phyloP scores from a whole-genome alignment of 2,797 vertebrate species.

The Pangasius larnaudii region DNA sequence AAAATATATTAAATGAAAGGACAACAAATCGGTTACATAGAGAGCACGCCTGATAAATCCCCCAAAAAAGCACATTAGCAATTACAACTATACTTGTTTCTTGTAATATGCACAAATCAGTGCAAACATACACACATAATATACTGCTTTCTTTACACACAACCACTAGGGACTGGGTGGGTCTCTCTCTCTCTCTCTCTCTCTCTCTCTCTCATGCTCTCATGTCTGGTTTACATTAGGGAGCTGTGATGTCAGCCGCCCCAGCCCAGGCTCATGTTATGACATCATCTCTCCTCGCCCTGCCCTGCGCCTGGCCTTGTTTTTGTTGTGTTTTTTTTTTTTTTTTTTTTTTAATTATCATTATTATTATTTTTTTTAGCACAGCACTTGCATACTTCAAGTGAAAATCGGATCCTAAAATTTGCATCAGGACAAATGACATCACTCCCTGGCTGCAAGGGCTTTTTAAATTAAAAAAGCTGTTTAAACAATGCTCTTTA shows the following conservation, averaged over 20 bases:
- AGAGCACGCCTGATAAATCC: not conserved
- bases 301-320: conserved; percentile 17
- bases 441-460: not conserved
- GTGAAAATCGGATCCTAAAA: not conserved
- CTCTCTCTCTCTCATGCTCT: not conserved
- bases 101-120: conserved; percentile 3
- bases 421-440: conserved; percentile 14
- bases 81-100: not conserved
- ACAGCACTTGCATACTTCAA: not conserved
- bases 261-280: conserved; percentile 36
- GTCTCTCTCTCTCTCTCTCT: not conserved
- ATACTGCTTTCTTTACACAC: not conserved
- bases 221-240: conserved; percentile 50
- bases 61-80: not conserved
- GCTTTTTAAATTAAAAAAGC: not conserved
- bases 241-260: conserved; percentile 51
- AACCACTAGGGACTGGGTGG: conserved; percentile 11
- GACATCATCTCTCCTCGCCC: conserved; percentile 48
- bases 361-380: not conserved
- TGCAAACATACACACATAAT: not conserved
- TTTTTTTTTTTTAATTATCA: not conserved
- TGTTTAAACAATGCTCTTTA: not conserved
- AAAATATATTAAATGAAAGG: not conserved
- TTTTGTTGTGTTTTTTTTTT: not conserved
- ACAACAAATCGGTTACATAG: not conserved